Evolutionary conservation across 2,888 invertebrate species (phyloP).

Genomic region (Tenthredo distinguenda): DNA sequence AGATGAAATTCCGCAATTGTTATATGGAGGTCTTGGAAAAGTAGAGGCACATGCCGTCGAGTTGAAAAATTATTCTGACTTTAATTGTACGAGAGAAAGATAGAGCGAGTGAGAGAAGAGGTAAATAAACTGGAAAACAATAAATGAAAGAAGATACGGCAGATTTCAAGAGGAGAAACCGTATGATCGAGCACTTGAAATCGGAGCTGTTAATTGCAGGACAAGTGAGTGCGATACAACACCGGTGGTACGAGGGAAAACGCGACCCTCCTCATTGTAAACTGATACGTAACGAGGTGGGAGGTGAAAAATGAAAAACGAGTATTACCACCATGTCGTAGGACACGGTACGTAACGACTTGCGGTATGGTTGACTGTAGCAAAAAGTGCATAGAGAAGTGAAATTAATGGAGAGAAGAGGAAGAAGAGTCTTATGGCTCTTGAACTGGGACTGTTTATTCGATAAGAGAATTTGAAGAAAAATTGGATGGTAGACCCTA

Average conservation of each 20-base stretch:
- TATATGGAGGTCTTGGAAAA: neutral
- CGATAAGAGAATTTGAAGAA: neutral
- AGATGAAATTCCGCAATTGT: neutral
- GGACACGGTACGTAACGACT: neutral
- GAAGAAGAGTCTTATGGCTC: neutral
- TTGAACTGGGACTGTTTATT: neutral
- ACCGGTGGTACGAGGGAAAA: neutral
- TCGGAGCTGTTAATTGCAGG: slow-evolving; percentile 39
- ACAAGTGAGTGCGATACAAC: slow-evolving; percentile 20
- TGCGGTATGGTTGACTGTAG: neutral
- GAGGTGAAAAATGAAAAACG: neutral
- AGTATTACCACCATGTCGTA: neutral
- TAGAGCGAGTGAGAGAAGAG: neutral
- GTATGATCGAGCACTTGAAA: slow-evolving; percentile 18
- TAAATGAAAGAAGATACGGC: neutral
- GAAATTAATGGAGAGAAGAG: neutral
- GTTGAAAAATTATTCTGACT: neutral
- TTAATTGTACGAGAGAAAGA: neutral
- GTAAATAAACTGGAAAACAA: neutral
- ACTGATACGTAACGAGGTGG: slow-evolving; percentile 13
- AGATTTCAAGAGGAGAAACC: neutral
- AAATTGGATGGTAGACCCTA: neutral
- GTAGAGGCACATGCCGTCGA: neutral
- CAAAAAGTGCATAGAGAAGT: neutral
- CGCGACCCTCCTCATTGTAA: slow-evolving; percentile 4